Conservation (phyloP, 2,888 invertebrate genomes). For the Hirtodrosophila cameraria region DNA sequence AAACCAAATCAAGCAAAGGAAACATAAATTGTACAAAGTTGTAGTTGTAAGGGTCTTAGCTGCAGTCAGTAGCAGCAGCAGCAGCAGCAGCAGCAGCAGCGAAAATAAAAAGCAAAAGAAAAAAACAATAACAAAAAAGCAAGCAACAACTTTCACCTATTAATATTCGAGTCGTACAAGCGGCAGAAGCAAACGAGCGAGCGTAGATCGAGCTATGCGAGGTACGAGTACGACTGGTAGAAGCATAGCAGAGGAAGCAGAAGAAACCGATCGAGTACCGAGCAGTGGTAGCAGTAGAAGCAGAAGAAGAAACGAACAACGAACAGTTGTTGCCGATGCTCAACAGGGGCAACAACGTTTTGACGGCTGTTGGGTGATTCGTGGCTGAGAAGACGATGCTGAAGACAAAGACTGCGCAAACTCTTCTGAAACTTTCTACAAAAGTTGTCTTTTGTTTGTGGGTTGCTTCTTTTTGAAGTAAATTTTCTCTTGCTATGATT, state of each 20-base stretch:
- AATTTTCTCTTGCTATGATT: conserved; percentile 24
- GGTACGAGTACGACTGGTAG: conserved; percentile 39
- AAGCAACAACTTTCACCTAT: conserved; percentile 83
- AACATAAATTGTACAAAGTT: conserved; percentile 55
- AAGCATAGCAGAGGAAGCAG: too few species aligned
- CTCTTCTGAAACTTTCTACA: conserved; percentile 54
- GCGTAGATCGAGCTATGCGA: conserved; percentile 28
- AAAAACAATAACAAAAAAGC: conserved; percentile 47
- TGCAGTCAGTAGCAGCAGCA: conserved; percentile 4
- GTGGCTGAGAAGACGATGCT: conserved; percentile 36
- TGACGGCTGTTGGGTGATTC: conserved; percentile 45
- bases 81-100: conserved; percentile 15
- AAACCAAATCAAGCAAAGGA: conserved; percentile 40
- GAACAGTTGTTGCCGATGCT: conserved; percentile 66
- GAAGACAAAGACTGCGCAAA: conserved; percentile 22
- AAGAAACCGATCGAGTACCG: conserved; percentile 36
- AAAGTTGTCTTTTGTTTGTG: conserved; percentile 26
- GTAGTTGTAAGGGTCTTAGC: conserved; percentile 40
- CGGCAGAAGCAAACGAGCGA: conserved; percentile 64
- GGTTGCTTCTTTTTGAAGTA: conserved; percentile 20
- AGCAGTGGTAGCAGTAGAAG: background rate
- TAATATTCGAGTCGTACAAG: conserved; percentile 82
- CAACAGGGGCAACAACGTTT: conserved; percentile 63
- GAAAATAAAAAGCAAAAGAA: conserved; percentile 23
- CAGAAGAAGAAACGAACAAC: too few species aligned